Percentiles rank a stretch among this genome's conserved stretches.
Conservation (phyloP, 2,113 vertebrate species). For the Brienomyrus longianalis region DNA sequence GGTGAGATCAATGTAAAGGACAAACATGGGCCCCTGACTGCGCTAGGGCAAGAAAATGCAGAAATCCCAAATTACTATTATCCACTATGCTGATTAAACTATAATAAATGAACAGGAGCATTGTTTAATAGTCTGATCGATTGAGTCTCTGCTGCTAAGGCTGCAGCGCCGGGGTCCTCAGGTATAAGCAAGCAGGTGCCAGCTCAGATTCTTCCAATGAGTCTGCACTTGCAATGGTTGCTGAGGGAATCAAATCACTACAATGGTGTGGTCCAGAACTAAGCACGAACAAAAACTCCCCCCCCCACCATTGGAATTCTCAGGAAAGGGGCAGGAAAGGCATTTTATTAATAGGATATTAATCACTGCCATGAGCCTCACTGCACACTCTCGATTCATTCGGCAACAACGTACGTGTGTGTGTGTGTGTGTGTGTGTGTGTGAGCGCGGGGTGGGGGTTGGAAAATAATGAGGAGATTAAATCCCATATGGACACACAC, state of each 20-base stretch:
- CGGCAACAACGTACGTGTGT: not conserved
- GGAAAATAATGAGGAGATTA: not conserved
- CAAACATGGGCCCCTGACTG: not conserved
- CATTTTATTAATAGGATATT: conserved; percentile 17
- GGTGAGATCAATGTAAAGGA: not conserved
- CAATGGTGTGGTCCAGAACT: not conserved
- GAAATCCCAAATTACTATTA: not conserved
- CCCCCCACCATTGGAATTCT: not conserved
- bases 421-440: too few relatives aligned
- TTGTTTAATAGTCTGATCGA: not conserved
- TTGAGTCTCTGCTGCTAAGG: not conserved
- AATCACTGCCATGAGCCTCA: conserved; percentile 5
- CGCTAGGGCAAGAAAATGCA: not conserved
- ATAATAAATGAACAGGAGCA: not conserved
- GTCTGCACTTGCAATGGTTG: not conserved
- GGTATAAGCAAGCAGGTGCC: not conserved
- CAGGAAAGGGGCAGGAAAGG: not conserved
- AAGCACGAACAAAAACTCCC: not conserved
- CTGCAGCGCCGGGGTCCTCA: not conserved
- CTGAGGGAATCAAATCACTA: not conserved
- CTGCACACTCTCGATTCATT: not conserved
- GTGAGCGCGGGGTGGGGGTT: not conserved
- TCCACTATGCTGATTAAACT: not conserved
- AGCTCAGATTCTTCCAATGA: not conserved
- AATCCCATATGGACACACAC: not conserved